Evolutionary conservation across 2,888 invertebrate genomes (phyloP).

Genomic region (Agrotis puta): DNA sequence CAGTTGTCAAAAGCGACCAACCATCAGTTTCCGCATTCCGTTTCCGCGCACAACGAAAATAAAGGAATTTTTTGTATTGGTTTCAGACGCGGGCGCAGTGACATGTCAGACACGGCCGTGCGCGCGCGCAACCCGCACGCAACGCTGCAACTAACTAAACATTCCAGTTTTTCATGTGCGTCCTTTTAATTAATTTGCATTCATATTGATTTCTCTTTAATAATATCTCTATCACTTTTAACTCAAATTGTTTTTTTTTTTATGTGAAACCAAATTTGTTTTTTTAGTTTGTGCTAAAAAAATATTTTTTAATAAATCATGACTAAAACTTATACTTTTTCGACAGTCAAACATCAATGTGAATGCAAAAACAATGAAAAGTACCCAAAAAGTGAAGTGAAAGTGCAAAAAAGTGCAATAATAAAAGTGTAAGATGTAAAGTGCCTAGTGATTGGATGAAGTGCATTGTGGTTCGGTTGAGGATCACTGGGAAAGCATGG

Average conservation of each 20-base stretch:
- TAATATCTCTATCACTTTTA: background rate
- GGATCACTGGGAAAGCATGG: slow-evolving; percentile 65
- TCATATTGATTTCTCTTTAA: slow-evolving; percentile 55
- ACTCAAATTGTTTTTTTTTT: background rate
- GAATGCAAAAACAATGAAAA: slow-evolving; percentile 63
- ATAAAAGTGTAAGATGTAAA: slow-evolving; percentile 57
- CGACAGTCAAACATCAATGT: slow-evolving; percentile 58
- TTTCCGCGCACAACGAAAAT: slow-evolving; percentile 61
- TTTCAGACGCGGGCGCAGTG: slow-evolving; percentile 76
- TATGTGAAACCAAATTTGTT: no score
- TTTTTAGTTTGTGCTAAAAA: no score
- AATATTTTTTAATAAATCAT: slow-evolving; percentile 15
- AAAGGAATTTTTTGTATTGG: slow-evolving; percentile 69
- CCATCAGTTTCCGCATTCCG: slow-evolving; percentile 61
- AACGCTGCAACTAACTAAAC: slow-evolving; percentile 61
- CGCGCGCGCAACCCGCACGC: slow-evolving; percentile 67
- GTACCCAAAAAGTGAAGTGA: slow-evolving; percentile 59
- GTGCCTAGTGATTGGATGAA: slow-evolving; percentile 60
- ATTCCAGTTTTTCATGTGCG: slow-evolving; percentile 64
- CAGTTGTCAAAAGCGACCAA: slow-evolving; percentile 41
- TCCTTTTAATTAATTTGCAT: slow-evolving; percentile 51
- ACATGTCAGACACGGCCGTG: slow-evolving; percentile 70
- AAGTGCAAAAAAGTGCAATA: slow-evolving; percentile 53
- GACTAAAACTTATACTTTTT: slow-evolving; percentile 20
- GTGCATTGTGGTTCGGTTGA: slow-evolving; percentile 53